Evolutionary conservation across 2,888 invertebrate genomes (phyloP), one percentile per base, ranked within the genome.

Genomic region (Drosophila nr. perissopoda): DNA sequence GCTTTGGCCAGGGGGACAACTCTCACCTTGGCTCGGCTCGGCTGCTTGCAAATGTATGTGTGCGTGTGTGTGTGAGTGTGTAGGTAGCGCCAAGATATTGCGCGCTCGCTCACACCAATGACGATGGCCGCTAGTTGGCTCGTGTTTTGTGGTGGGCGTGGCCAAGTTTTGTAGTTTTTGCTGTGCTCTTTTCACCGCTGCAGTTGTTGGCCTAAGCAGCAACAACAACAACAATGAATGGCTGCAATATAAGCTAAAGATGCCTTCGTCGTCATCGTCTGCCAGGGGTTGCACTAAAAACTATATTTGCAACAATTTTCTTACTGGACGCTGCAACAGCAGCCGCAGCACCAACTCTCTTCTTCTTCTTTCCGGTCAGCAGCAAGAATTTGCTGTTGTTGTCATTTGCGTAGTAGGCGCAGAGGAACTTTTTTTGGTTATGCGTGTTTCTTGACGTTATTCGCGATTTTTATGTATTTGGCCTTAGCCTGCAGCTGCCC

Each of bases 271-370:
- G 67, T 25, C 33, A 16, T 34, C 34, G 36, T 54, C 56, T 27
- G 36, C 56, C 56, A 38, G 82, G 84, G 84, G 83, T 83, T 83
- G 78, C 74, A 66, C 74, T 76, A 68, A 83, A 82, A 82, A 82
- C 85, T 88, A 88, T 88, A 88, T 85, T 88, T 62, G 82, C 80
- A 88, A 81, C 88, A 89, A 89, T 81, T 89, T 85, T 87, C 87
- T 88, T 90, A 88, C 86, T 86, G 90, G 89, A 83, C 88, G 85
- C 68, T 51, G 40, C 51, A 64, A 36, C n/a, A 10, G 29, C 46
- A 46, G 62, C n/a, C n/a, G 70, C 65, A 67, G 62, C 72, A 36
- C 13, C 54, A 56, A 59, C 79, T 81, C 86, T 88, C 81, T 79
- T 83, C 85, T 75, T 46, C 46, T 21, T 27, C 46, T 25, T 86